Base-by-base conservation (phyloP, 2,888 invertebrate species). In the Leucoma salicis region DNA sequence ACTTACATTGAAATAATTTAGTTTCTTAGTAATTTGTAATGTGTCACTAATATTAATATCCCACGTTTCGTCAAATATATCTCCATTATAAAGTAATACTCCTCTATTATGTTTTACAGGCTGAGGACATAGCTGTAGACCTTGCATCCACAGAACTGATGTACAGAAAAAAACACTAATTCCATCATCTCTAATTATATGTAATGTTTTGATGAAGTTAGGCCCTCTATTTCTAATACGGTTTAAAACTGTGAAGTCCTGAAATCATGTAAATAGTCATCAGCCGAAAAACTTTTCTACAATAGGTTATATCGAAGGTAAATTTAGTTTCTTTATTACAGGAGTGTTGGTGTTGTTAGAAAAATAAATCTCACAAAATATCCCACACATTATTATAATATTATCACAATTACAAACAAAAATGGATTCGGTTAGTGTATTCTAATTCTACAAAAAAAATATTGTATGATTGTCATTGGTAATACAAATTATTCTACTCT, bases 81-180 rank as follows among this genome's bases (percentile, higher is more conserved):
- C 98, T 16, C 98, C 98, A 89, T 98, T 98, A 90, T 95, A 97
- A 14, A 97, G 76, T 40, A 98, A 85, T 39, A 94, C 72, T 50
- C 95, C 93, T 14, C 91, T 86, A 25, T 90, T 72, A 7, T 80
- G 78, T 71, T 92, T 90, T 15, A 91, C 38, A 0, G 98, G 98
- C 74, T 98, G 98, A 18, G 65, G 58, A 2, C 91, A 90, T 2
- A 93, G 67, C 12, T 74, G 41, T 0, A 55, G 46, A 2, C 98
- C 98, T 84, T 97, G 96, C 78, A 96, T 94, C 95, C 97, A 97
- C 35, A 98, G 84, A 5, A 97, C 95, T 51, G 91, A 84, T 6
- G 92, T 92, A 70, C 87, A 84, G 78, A 75, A 83, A 61, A 57
- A 84, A 63, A 59, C 66, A 35, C 46, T 73, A 12, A 63, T 32